phyloP scores from a whole-genome alignment of 1,140 invertebrate genomes.

The Neuroterus valhalla region DNA sequence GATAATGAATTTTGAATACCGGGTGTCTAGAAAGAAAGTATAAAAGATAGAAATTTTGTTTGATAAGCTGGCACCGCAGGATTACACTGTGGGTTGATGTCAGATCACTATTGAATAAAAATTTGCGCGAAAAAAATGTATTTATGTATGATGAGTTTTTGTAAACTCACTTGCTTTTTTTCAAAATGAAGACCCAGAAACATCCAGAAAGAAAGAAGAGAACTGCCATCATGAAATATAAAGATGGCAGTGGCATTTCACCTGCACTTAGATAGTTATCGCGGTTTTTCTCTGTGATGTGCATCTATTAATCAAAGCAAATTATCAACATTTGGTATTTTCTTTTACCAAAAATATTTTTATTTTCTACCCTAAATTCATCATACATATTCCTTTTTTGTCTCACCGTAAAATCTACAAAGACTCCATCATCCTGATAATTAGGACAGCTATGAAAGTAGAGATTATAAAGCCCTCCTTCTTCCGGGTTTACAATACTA shows the following conservation, averaged over 20 bases:
- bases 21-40: constrained; percentile 78
- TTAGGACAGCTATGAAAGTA: constrained; percentile 97
- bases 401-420: constrained; percentile 81
- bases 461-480: constrained; percentile 96
- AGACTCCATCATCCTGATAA: constrained; percentile 75
- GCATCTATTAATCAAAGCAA: constrained; percentile 78
- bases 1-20: constrained; percentile 97
- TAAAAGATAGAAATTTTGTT: not conserved
- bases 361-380: no score
- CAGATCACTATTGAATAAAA: no score
- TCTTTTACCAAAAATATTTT: no score
- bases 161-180: constrained; percentile 84
- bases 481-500: constrained; percentile 83
- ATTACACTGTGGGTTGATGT: no score
- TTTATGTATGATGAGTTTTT: not conserved
- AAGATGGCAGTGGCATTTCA: constrained; percentile 94
- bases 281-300: constrained; percentile 89
- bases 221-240: constrained; percentile 94
- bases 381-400: no score
- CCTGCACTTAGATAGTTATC: constrained; percentile 97
- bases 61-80: no score
- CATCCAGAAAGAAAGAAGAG: constrained; percentile 92
- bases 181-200: constrained; percentile 94
- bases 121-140: no score
- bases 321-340: constrained; percentile 31